phyloP scores from a whole-genome alignment of 1,140 invertebrate species.

The Amyelois transitella region DNA sequence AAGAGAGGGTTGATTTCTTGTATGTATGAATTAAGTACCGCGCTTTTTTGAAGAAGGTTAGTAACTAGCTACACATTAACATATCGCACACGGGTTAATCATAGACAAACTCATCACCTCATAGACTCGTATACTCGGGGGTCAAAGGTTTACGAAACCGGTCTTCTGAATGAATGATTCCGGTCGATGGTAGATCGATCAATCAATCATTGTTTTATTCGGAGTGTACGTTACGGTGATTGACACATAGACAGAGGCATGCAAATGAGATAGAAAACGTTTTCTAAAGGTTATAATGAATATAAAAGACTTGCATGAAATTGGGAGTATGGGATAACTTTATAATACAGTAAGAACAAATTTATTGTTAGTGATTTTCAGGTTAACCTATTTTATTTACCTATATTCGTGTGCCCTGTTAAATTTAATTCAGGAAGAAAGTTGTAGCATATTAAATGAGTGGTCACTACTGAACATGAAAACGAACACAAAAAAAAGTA shows the following conservation, averaged over 20 bases:
- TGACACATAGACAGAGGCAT: constrained; percentile 54
- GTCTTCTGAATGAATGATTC: constrained; percentile 46
- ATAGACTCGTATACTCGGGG: not conserved
- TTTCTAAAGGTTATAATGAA: constrained; percentile 5
- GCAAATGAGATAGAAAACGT: constrained; percentile 39
- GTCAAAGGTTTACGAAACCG: constrained; percentile 4
- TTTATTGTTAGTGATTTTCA: too few species aligned
- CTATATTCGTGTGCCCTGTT: too few species aligned
- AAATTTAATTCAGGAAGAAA: too few species aligned
- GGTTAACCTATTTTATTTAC: too few species aligned
- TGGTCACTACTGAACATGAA: too few species aligned
- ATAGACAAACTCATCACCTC: not conserved
- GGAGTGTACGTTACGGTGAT: constrained; percentile 37
- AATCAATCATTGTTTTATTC: constrained; percentile 49
- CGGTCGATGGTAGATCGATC: constrained; percentile 36
- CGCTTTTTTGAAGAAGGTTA: too few species aligned
- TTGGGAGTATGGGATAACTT: not conserved
- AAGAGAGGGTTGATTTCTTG: too few species aligned
- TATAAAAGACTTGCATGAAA: not conserved
- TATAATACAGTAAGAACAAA: too few species aligned
- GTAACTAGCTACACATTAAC: not conserved
- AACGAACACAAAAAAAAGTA: too few species aligned
- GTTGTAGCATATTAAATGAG: too few species aligned
- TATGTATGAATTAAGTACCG: not conserved
- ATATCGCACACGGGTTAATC: not conserved